These are phyloP conservation scores for Zygaena filipendulae DNA, from an alignment of 2,888 invertebrate species.

Conservation along the genomic window DNA sequence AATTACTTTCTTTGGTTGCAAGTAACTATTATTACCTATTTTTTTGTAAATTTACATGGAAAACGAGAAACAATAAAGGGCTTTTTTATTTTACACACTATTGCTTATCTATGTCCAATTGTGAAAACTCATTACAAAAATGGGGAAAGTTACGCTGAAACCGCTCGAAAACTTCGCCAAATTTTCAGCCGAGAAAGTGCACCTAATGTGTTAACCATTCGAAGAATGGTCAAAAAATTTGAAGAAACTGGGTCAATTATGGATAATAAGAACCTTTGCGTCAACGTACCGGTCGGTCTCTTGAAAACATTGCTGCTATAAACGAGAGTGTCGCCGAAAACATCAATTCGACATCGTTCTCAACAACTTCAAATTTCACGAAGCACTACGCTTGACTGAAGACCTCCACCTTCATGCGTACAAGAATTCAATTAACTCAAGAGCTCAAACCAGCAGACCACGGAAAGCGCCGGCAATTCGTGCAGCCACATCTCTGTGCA, in stretches of 20 bases:
- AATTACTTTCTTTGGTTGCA: too few species aligned
- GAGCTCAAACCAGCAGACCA: slow-evolving; percentile 11
- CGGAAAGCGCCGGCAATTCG: slow-evolving; percentile 12
- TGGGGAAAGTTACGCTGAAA: slow-evolving; percentile 2
- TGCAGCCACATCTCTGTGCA: slow-evolving; percentile 11
- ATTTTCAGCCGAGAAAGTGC: too few species aligned
- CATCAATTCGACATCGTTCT: slow-evolving; percentile 4
- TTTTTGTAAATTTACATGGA: too few species aligned
- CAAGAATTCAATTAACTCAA: slow-evolving; percentile 11
- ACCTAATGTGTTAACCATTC: too few species aligned
- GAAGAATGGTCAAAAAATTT: slow-evolving; percentile 3
- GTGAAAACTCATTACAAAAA: slow-evolving; percentile 1
- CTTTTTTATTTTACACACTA: too few species aligned
- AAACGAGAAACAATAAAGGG: too few species aligned
- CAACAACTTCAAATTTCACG: slow-evolving; percentile 11
- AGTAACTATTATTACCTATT: too few species aligned
- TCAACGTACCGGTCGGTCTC: slow-evolving; percentile 9
- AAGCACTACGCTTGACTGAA: slow-evolving; percentile 5
- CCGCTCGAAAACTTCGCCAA: slow-evolving; percentile 5
- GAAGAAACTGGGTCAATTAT: slow-evolving; percentile 5
- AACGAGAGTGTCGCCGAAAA: slow-evolving; percentile 9
- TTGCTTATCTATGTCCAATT: too few species aligned
- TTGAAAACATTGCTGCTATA: slow-evolving; percentile 12
- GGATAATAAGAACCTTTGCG: too few species aligned
- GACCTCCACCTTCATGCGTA: slow-evolving; percentile 4